A percentile compares a stretch with the other conserved stretches of the same genome.
Evolutionary conservation across 2,113 vertebrate genomes (phyloP).

Genomic region (Siniperca chuatsi): DNA sequence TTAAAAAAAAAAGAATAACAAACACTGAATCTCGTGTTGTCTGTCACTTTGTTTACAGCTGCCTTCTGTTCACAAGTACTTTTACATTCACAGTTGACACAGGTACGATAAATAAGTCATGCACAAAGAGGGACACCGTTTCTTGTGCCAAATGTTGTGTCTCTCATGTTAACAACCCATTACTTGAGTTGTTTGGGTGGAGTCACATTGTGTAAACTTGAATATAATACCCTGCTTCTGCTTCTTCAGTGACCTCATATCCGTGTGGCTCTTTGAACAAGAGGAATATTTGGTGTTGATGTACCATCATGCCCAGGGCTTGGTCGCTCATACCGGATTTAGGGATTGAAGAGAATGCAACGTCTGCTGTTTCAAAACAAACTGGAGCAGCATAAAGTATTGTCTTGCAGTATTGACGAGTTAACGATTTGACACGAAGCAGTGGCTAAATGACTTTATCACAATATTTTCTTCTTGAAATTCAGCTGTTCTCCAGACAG

Average conservation of each 20-base stretch:
- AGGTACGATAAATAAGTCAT: neutral
- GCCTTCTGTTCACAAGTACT: neutral
- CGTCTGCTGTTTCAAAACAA: conserved; percentile 52
- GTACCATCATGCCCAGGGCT: neutral
- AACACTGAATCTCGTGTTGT: conserved; percentile 21
- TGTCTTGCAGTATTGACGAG: neutral
- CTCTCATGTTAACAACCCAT: neutral
- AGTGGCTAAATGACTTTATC: neutral
- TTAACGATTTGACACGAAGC: neutral
- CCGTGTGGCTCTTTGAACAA: conserved; percentile 40
- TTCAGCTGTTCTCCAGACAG: neutral
- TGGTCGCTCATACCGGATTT: conserved; percentile 6
- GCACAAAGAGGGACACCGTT: neutral
- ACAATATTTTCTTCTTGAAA: too few species aligned
- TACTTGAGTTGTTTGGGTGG: conserved; percentile 56
- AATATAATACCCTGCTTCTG: neutral
- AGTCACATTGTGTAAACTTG: conserved; percentile 52
- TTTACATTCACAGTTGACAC: neutral
- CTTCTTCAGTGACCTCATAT: conserved; percentile 20
- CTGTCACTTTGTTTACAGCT: conserved; percentile 6
- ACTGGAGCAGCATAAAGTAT: neutral
- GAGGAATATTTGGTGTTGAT: neutral
- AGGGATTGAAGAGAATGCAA: conserved; percentile 15
- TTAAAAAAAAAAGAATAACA: conserved; percentile 21
- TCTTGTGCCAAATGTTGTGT: neutral